These are phyloP conservation scores for Neodiprion pinetum DNA, from an alignment of 1,140 invertebrate genomes.

Conservation along the genomic window DNA sequence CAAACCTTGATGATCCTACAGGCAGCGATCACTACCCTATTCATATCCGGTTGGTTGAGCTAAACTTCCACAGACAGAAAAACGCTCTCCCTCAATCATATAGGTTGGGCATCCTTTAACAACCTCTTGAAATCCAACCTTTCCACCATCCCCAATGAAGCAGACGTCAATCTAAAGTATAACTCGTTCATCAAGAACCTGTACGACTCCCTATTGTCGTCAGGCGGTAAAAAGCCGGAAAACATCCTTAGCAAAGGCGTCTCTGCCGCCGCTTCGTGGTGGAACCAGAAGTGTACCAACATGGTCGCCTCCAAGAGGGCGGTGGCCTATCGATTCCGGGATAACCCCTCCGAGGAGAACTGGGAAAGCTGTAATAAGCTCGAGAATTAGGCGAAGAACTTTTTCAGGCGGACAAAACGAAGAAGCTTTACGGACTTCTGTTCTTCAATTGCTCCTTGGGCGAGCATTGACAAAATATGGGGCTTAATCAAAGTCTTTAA, in stretches of 20 bases:
- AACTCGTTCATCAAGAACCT: neutral
- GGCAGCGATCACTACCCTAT: neutral
- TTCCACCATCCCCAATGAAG: neutral
- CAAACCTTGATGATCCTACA: neutral
- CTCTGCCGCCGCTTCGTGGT: neutral
- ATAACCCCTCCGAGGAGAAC: neutral
- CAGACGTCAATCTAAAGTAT: neutral
- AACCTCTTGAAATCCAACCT: neutral
- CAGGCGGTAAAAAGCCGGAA: neutral
- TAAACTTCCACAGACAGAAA: neutral
- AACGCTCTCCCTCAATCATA: neutral
- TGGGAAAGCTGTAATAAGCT: neutral
- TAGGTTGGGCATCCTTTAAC: neutral
- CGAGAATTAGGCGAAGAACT: neutral
- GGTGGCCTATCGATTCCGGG: neutral
- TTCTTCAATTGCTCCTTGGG: neutral
- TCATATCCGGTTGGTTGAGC: neutral
- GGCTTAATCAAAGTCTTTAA: neutral
- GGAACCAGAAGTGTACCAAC: neutral
- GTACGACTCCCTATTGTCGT: neutral
- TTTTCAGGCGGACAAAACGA: neutral
- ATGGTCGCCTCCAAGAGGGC: neutral
- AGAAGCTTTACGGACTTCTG: neutral
- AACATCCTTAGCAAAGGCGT: neutral
- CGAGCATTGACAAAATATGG: neutral